Conservation (phyloP, 2,797 vertebrate genomes). For the Takifugu rubripes region DNA sequence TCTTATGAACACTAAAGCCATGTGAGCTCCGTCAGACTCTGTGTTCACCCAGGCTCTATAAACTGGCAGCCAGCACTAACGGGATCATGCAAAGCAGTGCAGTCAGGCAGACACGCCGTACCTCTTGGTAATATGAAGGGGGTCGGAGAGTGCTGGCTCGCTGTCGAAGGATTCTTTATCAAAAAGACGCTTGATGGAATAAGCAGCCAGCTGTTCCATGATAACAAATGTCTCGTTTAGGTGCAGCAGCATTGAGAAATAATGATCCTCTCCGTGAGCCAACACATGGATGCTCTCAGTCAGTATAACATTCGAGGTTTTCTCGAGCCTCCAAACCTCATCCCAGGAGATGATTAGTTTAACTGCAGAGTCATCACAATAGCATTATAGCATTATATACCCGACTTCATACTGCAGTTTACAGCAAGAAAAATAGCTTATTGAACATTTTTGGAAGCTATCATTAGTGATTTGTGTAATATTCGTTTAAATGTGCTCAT, state of each 20-base stretch:
- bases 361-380: constrained; percentile 69
- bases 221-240: constrained; percentile 92
- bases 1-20: constrained; percentile 12
- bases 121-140: constrained; percentile 93
- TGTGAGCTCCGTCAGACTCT: constrained; percentile 13
- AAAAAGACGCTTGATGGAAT: constrained; percentile 89
- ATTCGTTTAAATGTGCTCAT: constrained; percentile 11
- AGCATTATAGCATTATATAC: neutral
- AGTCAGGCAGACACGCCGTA: constrained; percentile 48
- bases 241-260: constrained; percentile 97
- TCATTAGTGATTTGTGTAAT: constrained; percentile 10
- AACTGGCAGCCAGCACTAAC: constrained; percentile 17
- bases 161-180: constrained; percentile 92
- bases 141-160: constrained; percentile 84
- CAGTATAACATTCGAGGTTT: constrained; percentile 89
- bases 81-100: constrained; percentile 15
- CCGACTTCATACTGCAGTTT: neutral
- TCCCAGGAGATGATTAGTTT: constrained; percentile 95
- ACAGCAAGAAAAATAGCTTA: constrained; percentile 4
- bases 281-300: constrained; percentile 92
- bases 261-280: constrained; percentile 87
- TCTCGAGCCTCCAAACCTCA: constrained; percentile 91
- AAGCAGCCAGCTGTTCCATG: constrained; percentile 95
- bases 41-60: constrained; percentile 9
- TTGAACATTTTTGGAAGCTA: constrained; percentile 13